Conservation (phyloP, 2,113 vertebrate genomes). For the Turnix velox region DNA sequence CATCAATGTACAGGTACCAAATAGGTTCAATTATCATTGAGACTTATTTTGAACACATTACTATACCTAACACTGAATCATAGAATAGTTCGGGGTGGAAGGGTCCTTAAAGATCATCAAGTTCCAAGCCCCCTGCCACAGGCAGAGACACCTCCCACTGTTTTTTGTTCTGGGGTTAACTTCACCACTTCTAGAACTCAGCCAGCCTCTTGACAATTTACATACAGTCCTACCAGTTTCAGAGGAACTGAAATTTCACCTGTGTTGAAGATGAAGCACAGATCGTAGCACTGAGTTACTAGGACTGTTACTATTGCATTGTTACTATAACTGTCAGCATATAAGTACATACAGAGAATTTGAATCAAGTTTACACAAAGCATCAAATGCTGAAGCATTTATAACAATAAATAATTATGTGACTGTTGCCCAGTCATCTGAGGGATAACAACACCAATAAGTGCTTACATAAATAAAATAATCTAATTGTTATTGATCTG, state of each 20-base stretch:
- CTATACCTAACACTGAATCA: not conserved
- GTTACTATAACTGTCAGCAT: not conserved
- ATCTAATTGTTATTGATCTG: not conserved
- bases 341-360: not conserved
- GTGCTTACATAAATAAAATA: not conserved
- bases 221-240: rapidly evolving
- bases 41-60: not conserved
- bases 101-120: too few species aligned
- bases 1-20: not conserved
- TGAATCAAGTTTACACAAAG: not conserved
- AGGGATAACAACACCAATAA: not conserved
- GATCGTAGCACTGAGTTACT: not conserved
- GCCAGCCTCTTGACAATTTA: not conserved
- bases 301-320: not conserved
- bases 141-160: too few species aligned
- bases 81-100: too few species aligned
- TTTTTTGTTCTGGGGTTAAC: not conserved
- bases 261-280: not conserved
- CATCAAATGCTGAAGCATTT: not conserved
- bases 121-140: too few species aligned
- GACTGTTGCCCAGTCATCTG: rapidly evolving
- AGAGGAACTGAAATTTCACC: not conserved
- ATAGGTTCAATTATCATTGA: not conserved
- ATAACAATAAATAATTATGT: not conserved
- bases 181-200: not conserved